phyloP scores from a whole-genome alignment of 1,140 invertebrate genomes.

The Dendroctonus ponderosae region DNA sequence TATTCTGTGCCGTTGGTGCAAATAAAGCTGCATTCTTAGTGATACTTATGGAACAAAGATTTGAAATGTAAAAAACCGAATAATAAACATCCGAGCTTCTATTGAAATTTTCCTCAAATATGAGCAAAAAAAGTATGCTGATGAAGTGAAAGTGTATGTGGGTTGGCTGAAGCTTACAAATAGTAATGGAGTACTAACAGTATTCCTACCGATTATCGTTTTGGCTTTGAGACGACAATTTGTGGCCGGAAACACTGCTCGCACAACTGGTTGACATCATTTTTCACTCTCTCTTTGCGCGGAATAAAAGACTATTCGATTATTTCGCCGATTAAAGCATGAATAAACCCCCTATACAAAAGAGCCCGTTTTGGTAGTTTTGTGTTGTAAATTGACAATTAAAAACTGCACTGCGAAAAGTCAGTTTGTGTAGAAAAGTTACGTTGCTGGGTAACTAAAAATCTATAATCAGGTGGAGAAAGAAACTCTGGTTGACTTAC shows the following conservation, averaged over 20 bases:
- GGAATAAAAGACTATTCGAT: neutral
- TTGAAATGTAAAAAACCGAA: no score
- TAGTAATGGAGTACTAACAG: neutral
- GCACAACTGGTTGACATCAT: constrained; percentile 21
- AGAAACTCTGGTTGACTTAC: no score
- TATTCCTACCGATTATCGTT: constrained; percentile 15
- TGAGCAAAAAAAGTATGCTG: no score
- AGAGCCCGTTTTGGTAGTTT: neutral
- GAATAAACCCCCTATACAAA: constrained; percentile 2
- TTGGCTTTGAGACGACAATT: constrained; percentile 1
- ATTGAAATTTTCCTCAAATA: no score
- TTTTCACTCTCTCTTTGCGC: constrained; percentile 2
- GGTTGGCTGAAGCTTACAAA: no score
- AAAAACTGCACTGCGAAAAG: constrained; percentile 23
- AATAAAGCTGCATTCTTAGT: no score
- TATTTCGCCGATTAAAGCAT: constrained; percentile 1
- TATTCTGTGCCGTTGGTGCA: no score
- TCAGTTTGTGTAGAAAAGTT: constrained; percentile 19
- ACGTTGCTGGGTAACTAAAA: constrained; percentile 8
- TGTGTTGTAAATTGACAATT: constrained; percentile 19
- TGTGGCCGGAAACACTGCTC: constrained; percentile 15
- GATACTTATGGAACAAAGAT: no score
- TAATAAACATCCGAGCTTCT: no score
- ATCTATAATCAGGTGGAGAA: no score
- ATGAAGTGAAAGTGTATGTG: no score